Percentiles rank a stretch among this genome's conserved stretches.
Conservation (phyloP, 2,797 vertebrate genomes). For the Hephaestus fuliginosus region DNA sequence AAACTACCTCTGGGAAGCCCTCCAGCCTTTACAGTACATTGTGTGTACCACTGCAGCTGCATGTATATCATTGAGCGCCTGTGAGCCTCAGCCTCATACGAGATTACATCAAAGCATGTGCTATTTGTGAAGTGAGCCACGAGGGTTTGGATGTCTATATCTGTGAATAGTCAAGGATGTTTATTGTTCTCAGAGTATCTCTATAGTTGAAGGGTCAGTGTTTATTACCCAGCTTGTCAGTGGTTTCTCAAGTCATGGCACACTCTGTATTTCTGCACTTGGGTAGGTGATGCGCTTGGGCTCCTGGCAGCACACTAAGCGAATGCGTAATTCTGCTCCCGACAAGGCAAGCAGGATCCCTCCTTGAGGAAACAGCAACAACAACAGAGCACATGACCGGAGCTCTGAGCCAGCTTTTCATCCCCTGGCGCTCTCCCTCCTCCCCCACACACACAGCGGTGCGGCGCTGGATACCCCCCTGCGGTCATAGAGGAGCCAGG, state of each 20-base stretch:
- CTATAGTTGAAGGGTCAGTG: slow-evolving; percentile 43
- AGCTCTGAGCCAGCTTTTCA: slow-evolving; percentile 74
- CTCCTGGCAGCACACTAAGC: slow-evolving; percentile 49
- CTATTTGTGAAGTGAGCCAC: slow-evolving; percentile 55
- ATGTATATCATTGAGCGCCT: slow-evolving; percentile 35
- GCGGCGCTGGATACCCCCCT: slow-evolving; percentile 78
- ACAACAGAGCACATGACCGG: slow-evolving; percentile 79
- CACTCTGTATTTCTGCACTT: slow-evolving; percentile 33
- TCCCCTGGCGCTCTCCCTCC: slow-evolving; percentile 67
- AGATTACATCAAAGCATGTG: slow-evolving; percentile 53
- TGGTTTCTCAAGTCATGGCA: slow-evolving; percentile 35
- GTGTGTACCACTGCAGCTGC: slow-evolving; percentile 21
- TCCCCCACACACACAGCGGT: slow-evolving; percentile 59
- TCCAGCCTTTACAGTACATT: slow-evolving; percentile 40
- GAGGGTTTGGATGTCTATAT: slow-evolving; percentile 34
- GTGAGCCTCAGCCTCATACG: slow-evolving; percentile 16
- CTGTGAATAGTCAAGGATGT: slow-evolving; percentile 50
- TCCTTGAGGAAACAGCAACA: slow-evolving; percentile 75
- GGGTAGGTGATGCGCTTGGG: slow-evolving; percentile 52
- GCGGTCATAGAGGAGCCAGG: slow-evolving; percentile 71
- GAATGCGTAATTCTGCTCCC: slow-evolving; percentile 67
- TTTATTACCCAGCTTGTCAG: slow-evolving; percentile 32
- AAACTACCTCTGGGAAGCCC: slow-evolving; percentile 37
- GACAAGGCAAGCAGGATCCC: slow-evolving; percentile 63
- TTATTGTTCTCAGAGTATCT: slow-evolving; percentile 46